Conservation (phyloP, 2,113 vertebrate genomes). For the Gymnobelideus leadbeateri region DNA sequence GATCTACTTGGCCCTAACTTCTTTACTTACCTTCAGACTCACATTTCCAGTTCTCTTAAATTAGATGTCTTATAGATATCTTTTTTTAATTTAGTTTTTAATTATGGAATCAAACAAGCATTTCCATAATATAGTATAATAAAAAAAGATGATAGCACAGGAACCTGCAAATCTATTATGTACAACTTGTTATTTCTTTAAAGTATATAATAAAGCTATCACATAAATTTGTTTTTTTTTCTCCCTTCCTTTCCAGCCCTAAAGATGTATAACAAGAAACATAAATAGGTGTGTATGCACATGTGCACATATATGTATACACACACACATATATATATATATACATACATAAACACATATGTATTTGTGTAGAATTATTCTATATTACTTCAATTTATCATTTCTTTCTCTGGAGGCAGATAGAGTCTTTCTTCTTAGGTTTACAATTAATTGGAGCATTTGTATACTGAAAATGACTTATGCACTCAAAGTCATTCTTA, state of each 20-base stretch:
- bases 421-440: too few relatives aligned
- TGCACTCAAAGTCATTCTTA: not conserved
- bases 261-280: not conserved
- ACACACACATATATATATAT: too few relatives aligned
- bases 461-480: not conserved
- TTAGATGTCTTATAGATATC: not conserved
- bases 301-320: too few relatives aligned
- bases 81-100: too few relatives aligned
- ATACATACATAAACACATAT: too few relatives aligned
- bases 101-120: not conserved
- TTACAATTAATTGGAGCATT: not conserved
- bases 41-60: not conserved
- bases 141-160: not conserved
- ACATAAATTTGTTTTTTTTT: not conserved
- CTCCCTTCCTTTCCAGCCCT: too few relatives aligned
- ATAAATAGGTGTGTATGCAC: not conserved
- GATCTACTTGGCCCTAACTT: not conserved
- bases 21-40: not conserved
- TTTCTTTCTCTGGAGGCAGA: not conserved
- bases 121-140: not conserved
- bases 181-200: not conserved
- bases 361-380: too few relatives aligned
- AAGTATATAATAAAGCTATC: not conserved
- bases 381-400: too few relatives aligned
- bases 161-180: not conserved